Percentiles rank a stretch among this genome's conserved stretches.
Evolutionary conservation across 1,140 invertebrate genomes (phyloP).

Genomic region (Drosophila kikkawai): DNA sequence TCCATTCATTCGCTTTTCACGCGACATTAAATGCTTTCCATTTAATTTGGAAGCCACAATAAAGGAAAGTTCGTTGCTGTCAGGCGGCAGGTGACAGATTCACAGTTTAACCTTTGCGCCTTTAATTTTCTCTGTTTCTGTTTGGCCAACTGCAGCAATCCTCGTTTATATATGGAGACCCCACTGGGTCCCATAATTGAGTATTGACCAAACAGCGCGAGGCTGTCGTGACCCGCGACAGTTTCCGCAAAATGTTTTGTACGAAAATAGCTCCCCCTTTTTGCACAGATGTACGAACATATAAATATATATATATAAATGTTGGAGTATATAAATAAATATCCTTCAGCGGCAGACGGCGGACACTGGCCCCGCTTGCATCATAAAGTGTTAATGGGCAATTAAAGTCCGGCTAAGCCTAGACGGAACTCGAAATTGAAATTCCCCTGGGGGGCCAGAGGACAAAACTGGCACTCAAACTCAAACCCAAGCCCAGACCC

Average conservation of each 20-base stretch:
- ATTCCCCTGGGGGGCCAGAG: conserved; percentile 21
- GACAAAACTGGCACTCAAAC: not conserved
- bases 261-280: conserved; percentile 44
- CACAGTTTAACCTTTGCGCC: conserved; percentile 56
- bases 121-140: conserved; percentile 27
- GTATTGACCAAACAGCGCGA: conserved; percentile 73
- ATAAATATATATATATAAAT: conserved; percentile 34
- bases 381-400: conserved; percentile 61
- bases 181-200: conserved; percentile 56
- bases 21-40: conserved; percentile 65
- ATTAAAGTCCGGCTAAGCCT: conserved; percentile 44
- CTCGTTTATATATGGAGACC: not conserved
- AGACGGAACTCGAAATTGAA: conserved; percentile 30
- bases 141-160: conserved; percentile 16
- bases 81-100: conserved; percentile 60
- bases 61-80: conserved; percentile 39
- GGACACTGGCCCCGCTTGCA: conserved; percentile 5
- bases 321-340: conserved; percentile 26
- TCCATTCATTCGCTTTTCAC: conserved; percentile 64
- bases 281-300: conserved; percentile 26
- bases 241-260: conserved; percentile 48
- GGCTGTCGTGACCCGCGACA: conserved; percentile 66
- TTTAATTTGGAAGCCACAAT: conserved; percentile 38
- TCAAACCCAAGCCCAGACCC: not conserved
- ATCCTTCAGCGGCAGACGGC: conserved; percentile 9